Percentiles rank a stretch among this genome's conserved stretches.
Evolutionary conservation across 35 echinoderm and acorn worm species (phyloP).

Genomic region (Ptychodera flava): DNA sequence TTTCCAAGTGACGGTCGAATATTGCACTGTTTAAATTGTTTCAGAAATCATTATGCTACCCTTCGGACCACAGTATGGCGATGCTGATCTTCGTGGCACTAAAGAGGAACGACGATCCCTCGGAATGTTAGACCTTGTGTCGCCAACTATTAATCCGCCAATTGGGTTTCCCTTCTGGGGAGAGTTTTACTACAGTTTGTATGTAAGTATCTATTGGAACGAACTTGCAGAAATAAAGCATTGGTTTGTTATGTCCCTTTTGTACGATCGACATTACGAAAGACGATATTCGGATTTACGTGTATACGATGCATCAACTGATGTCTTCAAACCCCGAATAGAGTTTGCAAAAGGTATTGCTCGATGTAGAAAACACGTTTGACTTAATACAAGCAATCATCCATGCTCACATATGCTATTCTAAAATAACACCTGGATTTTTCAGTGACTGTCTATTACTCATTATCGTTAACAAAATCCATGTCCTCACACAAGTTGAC

Average conservation of each 20-base stretch:
- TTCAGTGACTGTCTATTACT: too few species aligned
- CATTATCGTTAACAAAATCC: too few species aligned
- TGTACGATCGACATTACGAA: background rate
- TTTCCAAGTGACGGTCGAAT: too few species aligned
- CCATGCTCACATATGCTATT: too few species aligned
- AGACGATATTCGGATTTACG: background rate
- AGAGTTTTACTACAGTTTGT: background rate
- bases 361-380: slow-evolving; percentile 9
- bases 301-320: background rate
- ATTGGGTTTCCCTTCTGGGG: slow-evolving; percentile 11
- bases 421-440: too few species aligned
- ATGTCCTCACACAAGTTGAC: too few species aligned
- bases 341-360: slow-evolving; percentile 43
- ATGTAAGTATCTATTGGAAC: background rate
- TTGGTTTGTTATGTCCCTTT: background rate
- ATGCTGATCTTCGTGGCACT: background rate
- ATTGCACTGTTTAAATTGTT: too few species aligned
- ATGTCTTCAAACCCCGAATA: background rate
- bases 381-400: slow-evolving; percentile 36
- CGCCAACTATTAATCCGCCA: slow-evolving; percentile 5
- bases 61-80: background rate
- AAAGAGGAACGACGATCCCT: background rate
- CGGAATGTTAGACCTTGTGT: background rate
- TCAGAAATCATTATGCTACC: background rate
- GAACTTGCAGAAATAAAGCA: background rate